Conservation (phyloP, 2,888 invertebrate genomes). For the Tortricodes alternella region DNA sequence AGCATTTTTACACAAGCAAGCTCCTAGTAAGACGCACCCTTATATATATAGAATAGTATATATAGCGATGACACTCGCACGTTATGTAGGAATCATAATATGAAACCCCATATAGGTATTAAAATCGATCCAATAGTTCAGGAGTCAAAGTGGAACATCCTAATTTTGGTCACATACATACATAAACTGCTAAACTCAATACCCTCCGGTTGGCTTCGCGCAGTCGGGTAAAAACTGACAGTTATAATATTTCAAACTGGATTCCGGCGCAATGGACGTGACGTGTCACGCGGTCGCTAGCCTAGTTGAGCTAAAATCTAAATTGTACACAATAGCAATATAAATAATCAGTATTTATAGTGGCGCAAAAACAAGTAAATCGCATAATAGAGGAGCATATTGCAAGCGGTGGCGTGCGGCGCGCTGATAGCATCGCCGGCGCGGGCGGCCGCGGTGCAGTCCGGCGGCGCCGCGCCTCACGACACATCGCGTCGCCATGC, state of each 20-base stretch:
- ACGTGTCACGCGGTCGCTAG: constrained; percentile 30
- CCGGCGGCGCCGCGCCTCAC: neutral
- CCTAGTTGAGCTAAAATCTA: constrained; percentile 27
- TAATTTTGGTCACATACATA: no score
- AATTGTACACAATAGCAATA: constrained; percentile 38
- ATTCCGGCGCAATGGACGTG: constrained; percentile 28
- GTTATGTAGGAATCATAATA: no score
- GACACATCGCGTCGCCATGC: constrained; percentile 28
- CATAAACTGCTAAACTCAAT: no score
- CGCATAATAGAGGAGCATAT: constrained; percentile 42
- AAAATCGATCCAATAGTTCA: no score
- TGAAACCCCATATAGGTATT: no score
- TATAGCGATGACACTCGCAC: no score
- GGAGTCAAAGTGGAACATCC: no score
- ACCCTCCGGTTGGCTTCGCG: no score
- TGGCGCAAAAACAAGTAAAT: constrained; percentile 49
- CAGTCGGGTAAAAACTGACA: neutral
- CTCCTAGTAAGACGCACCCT: no score
- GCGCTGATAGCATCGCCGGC: constrained; percentile 39
- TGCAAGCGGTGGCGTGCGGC: constrained; percentile 32
- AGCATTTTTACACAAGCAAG: no score
- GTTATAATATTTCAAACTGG: neutral
- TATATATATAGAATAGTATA: no score
- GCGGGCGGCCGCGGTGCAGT: neutral
- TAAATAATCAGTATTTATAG: constrained; percentile 49